A percentile compares a stretch with the other conserved stretches of the same genome.
These are phyloP conservation scores for Callyntrura sp. DNA, from an alignment of 2,888 invertebrate species.

Conservation along the genomic window DNA sequence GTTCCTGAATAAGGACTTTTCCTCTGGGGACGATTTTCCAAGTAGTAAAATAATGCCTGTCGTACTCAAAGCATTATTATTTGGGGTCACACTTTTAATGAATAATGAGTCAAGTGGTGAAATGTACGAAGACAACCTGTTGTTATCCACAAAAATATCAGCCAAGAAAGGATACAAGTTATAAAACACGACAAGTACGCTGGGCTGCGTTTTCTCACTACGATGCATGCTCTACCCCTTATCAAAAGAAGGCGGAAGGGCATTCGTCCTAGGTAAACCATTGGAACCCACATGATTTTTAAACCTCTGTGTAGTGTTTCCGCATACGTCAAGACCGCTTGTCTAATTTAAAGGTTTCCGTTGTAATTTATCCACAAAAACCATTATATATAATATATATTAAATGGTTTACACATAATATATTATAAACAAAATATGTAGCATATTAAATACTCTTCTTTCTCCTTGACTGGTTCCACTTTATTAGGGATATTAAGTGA, in stretches of 20 bases:
- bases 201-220: not conserved
- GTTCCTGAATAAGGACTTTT: too few relatives aligned
- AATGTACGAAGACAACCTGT: too few relatives aligned
- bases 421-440: too few relatives aligned
- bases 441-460: slow-evolving; percentile 16
- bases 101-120: too few relatives aligned
- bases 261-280: slow-evolving; percentile 55
- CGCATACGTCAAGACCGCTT: slow-evolving; percentile 52
- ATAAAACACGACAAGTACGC: slow-evolving; percentile 46
- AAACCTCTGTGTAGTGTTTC: slow-evolving; percentile 56
- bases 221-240: slow-evolving; percentile 38
- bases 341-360: not conserved
- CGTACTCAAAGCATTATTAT: too few relatives aligned
- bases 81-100: too few relatives aligned
- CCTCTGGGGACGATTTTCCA: too few relatives aligned
- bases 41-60: not conserved
- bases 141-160: slow-evolving; percentile 46
- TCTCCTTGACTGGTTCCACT: not conserved
- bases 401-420: too few relatives aligned
- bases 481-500: slow-evolving; percentile 7
- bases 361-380: not conserved
- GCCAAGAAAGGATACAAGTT: slow-evolving; percentile 39
- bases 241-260: slow-evolving; percentile 44
- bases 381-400: too few relatives aligned
- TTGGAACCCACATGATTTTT: slow-evolving; percentile 64